Evolutionary conservation across 2,888 invertebrate genomes (phyloP), one percentile per base, ranked within the genome.

Genomic region (Nephrotoma appendiculata): DNA sequence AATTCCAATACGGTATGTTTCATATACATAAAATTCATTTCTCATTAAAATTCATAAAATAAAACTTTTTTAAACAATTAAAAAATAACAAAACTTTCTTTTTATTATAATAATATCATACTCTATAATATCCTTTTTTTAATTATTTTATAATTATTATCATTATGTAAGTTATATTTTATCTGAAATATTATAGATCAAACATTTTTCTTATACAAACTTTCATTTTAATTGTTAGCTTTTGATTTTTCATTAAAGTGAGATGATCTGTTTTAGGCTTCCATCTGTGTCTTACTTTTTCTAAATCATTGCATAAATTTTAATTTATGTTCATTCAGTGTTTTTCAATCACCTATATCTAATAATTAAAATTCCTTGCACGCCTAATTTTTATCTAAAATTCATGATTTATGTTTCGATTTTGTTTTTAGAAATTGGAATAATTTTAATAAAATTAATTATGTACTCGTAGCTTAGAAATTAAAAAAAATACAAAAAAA

Each of bases 1-100:
- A 90, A 90, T 90, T 90, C 90, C 88, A 88, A 88, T 91, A 92
- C 92, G 92, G 93, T 93, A 93, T 93, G 93, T 93, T 87, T 71
- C 86, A 85, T 86, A 84, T 83, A 41, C 86, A 86, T 48, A 85
- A 85, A 86, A 44, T 85, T 44, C 43, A 44, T 85, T 85, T 43
- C n/a, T 44, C 44, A 85, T 44, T 85, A 44, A 15, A 85, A 85
- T 85, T 85, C 31, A 42, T n/a, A 12, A 86, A 86, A 48, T 48
- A 48, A 31, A 86, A 31, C 9, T 44, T 15, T 6, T 83, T 11
- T 15, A 15, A 19, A 19, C 11, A 7, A 71, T 71, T 71, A 71
- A 71, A 71, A 19, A 57, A 57, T 57, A 57, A 71, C 3, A 31
- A 11, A 31, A 19, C 71, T 1, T 71, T 31, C 71, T 71, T 71